A percentile compares a stretch with the other conserved stretches of the same genome.
Conservation (phyloP, 2,113 vertebrate genomes). For the Stegostoma tigrinum region DNA sequence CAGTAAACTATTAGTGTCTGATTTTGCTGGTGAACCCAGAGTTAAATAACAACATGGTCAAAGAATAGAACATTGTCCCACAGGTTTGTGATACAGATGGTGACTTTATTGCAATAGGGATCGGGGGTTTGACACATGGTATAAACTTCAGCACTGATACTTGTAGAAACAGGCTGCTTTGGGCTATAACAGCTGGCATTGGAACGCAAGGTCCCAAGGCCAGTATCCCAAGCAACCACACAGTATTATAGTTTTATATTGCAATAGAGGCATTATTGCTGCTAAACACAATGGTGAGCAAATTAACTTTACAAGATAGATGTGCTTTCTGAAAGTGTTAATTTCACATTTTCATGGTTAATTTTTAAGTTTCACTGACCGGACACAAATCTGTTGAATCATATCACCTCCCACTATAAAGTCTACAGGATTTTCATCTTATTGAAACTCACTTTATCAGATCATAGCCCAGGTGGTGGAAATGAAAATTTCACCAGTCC, state of each 20-base stretch:
- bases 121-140: not conserved
- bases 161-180: not conserved
- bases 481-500: not conserved
- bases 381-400: not conserved
- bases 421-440: not conserved
- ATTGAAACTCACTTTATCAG: not conserved
- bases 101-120: not conserved
- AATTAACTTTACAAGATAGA: not conserved
- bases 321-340: not conserved
- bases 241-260: not conserved
- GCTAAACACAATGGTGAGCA: not conserved
- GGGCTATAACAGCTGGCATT: not conserved
- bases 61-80: not conserved
- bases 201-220: not conserved
- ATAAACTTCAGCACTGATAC: not conserved
- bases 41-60: not conserved
- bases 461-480: not conserved
- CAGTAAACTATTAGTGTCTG: not conserved
- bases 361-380: not conserved
- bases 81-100: not conserved
- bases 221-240: not conserved
- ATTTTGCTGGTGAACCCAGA: not conserved
- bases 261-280: not conserved
- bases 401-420: not conserved
- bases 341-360: not conserved